These are phyloP conservation scores for Zaprionus ornatus DNA, from an alignment of 1,140 invertebrate genomes.

Conservation along the genomic window DNA sequence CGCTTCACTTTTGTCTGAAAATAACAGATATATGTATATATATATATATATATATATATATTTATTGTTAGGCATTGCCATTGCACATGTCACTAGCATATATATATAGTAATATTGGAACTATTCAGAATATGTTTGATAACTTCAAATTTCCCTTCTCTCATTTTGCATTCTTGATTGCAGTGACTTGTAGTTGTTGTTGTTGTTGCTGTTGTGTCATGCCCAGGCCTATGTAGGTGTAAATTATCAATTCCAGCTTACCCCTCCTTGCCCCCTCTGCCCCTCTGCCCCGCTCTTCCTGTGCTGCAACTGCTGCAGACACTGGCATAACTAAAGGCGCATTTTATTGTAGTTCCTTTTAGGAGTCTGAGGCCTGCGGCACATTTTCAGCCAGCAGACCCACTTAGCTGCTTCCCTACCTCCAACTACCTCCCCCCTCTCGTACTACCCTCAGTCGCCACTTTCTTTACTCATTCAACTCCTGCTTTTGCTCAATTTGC, in stretches of 20 bases:
- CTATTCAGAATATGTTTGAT: no score
- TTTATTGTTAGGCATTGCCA: no score
- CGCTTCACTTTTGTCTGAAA: no score
- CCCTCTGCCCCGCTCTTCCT: not conserved
- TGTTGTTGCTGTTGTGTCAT: not conserved
- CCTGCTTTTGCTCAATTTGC: constrained; percentile 9
- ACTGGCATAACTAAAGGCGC: constrained; percentile 18
- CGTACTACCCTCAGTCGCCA: not conserved
- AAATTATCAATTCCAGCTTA: not conserved
- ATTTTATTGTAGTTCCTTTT: constrained; percentile 15
- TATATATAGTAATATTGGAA: no score
- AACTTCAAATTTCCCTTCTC: not conserved
- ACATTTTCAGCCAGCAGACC: not conserved
- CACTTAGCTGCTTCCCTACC: not conserved
- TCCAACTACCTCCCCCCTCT: not conserved
- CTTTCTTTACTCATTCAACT: not conserved
- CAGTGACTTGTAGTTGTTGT: constrained; percentile 4
- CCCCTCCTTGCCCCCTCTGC: not conserved
- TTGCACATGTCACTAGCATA: no score
- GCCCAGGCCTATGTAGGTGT: not conserved
- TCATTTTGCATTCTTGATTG: constrained; percentile 21
- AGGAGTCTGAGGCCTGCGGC: not conserved
- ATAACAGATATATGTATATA: no score
- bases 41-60: no score
- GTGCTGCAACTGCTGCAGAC: constrained; percentile 8